Evolutionary conservation across 1,140 invertebrate species (phyloP), one percentile per base, ranked within the genome.

Genomic region (Hermetia illucens): DNA sequence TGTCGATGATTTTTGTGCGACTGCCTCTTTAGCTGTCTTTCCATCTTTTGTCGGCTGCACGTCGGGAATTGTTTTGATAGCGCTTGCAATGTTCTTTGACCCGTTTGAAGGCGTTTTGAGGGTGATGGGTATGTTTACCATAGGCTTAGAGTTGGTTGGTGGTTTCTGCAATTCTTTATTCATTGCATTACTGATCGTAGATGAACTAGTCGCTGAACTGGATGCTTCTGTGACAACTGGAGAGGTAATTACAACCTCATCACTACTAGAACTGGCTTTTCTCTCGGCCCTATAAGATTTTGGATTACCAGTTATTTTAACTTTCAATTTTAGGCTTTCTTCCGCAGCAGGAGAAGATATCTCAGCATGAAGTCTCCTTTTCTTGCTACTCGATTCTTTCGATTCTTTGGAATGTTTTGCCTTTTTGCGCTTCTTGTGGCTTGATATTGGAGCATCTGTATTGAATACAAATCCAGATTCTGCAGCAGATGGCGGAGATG

Each of bases 381-480:
- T 44, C 21, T 59, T 59, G 1, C 56, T 48, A 21, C 54, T 55
- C 5, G 53, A 42, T 22, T 60, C 54, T 34, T 57, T 54, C 0
- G 50, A 48, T 31, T 59, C 54, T 46, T 55, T 56, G 9, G 54
- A 57, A 43, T 59, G 57, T 35, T 59, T 59, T 20, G 21, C 21
- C 49, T 60, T 61, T 38, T 60, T 60, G 36, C 57, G 52, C 44
- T 61, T 61, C 33, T 56, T 56, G 45, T 61, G 58, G 17, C n/a
- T 25, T 25, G 6, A 6, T n/a, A 6, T 8, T 25, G n/a, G 24
- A 25, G n/a, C n/a, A n/a, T n/a, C n/a, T n/a, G n/a, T n/a, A n/a
- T n/a, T n/a, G n/a, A n/a, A n/a, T n/a, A n/a, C n/a, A n/a, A n/a
- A n/a, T n/a, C n/a, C n/a, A n/a, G n/a, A n/a, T n/a, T n/a, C n/a